Evolutionary conservation across 2,888 invertebrate species (phyloP).

Genomic region (Lasioglossum calceatum): DNA sequence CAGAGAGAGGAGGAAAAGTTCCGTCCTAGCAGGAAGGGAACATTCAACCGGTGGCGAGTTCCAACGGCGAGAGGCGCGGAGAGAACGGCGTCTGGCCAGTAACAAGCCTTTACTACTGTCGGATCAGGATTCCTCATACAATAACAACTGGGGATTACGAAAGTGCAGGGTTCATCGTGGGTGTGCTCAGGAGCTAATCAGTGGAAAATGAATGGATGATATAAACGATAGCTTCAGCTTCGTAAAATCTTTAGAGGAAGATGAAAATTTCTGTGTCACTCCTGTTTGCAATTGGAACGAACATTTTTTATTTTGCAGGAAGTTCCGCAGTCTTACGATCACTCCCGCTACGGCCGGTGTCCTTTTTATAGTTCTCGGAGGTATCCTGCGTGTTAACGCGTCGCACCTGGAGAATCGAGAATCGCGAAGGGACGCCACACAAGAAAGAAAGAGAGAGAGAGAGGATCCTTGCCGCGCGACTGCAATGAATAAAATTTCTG

Average conservation of each 20-base stretch:
- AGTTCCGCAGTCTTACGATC: too few species aligned
- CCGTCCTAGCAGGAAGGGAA: not conserved
- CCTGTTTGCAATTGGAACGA: too few species aligned
- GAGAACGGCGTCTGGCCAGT: not conserved
- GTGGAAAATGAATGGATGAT: not conserved
- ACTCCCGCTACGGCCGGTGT: too few species aligned
- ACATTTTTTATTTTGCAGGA: too few species aligned
- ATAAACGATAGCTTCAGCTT: not conserved
- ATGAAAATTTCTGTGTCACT: too few species aligned
- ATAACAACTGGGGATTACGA: not conserved
- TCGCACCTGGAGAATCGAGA: not conserved
- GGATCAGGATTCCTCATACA: not conserved
- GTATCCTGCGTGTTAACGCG: not conserved
- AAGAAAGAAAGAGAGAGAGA: too few species aligned
- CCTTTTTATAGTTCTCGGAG: not conserved
- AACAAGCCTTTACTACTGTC: not conserved
- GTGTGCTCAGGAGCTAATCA: not conserved
- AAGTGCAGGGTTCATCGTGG: not conserved
- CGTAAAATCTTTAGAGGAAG: too few species aligned
- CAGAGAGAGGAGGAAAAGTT: conserved; percentile 2
- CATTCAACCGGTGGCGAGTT: conserved; percentile 17
- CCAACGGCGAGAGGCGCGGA: not conserved
- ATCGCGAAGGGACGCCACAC: not conserved
- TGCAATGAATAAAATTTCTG: not conserved
- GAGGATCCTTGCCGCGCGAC: not conserved